Evolutionary conservation across 2,113 vertebrate species (phyloP).

Genomic region (Podilymbus podiceps): DNA sequence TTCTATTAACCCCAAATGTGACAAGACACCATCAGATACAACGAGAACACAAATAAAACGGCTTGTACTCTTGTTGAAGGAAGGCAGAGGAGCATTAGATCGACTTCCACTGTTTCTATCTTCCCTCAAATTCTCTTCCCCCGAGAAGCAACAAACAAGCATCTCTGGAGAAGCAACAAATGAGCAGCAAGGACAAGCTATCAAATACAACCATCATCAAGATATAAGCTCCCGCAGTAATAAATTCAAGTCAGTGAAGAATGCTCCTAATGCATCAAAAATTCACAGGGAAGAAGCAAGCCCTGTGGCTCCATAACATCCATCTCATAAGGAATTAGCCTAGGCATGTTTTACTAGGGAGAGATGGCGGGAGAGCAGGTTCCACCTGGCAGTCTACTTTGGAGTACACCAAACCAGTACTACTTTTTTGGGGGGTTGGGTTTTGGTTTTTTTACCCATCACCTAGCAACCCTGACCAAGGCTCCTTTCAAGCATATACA

Average conservation of each 20-base stretch:
- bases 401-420: background rate
- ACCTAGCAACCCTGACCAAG: accelerated
- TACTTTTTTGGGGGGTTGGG: background rate
- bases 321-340: background rate
- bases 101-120: background rate
- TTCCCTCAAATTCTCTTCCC: background rate
- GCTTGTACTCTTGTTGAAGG: background rate
- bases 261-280: background rate
- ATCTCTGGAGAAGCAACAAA: background rate
- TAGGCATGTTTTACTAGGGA: background rate
- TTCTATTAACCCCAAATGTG: background rate
- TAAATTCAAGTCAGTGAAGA: background rate
- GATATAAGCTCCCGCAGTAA: background rate
- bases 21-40: background rate
- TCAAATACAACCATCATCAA: background rate
- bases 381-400: background rate
- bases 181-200: background rate
- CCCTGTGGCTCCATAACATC: background rate
- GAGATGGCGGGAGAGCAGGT: background rate
- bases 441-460: background rate
- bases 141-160: background rate
- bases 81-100: background rate
- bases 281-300: background rate
- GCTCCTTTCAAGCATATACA: background rate
- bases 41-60: background rate